A percentile compares a stretch with the other conserved stretches of the same genome.
Conservation (phyloP, 2,888 invertebrate species). For the Stenodera caucasica region DNA sequence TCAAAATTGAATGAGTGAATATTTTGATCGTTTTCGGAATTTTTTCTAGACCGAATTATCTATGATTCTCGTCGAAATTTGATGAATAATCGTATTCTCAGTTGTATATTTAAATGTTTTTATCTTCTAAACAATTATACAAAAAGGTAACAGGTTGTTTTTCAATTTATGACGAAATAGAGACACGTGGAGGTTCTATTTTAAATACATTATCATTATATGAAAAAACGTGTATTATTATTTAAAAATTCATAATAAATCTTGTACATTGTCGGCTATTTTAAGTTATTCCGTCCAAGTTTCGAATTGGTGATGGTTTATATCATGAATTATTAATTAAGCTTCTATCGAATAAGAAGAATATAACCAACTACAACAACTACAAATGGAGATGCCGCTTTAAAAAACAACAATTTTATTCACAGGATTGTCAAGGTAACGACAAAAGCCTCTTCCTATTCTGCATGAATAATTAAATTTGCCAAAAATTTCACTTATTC, state of each 20-base stretch:
- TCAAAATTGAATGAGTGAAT: too few relatives aligned
- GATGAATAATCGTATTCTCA: background rate
- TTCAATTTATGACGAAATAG: background rate
- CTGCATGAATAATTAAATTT: background rate
- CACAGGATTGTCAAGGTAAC: slow-evolving; percentile 4
- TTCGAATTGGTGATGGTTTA: background rate
- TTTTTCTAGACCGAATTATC: background rate
- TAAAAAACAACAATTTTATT: background rate
- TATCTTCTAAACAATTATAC: background rate
- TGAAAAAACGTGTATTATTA: background rate
- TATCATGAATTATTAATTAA: slow-evolving; percentile 6
- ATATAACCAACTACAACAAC: background rate
- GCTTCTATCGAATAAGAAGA: background rate
- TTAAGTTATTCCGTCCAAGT: background rate
- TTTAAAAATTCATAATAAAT: slow-evolving; percentile 3
- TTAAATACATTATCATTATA: background rate
- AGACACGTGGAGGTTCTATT: background rate
- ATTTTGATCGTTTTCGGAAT: background rate
- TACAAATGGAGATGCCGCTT: background rate
- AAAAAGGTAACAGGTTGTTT: background rate
- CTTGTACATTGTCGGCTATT: background rate
- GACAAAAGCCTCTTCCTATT: background rate
- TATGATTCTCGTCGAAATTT: background rate
- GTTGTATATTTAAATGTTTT: background rate
- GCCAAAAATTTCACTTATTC: slow-evolving; percentile 7